Conservation (phyloP, 2,113 vertebrate genomes). For the Triplophysa rosa region DNA sequence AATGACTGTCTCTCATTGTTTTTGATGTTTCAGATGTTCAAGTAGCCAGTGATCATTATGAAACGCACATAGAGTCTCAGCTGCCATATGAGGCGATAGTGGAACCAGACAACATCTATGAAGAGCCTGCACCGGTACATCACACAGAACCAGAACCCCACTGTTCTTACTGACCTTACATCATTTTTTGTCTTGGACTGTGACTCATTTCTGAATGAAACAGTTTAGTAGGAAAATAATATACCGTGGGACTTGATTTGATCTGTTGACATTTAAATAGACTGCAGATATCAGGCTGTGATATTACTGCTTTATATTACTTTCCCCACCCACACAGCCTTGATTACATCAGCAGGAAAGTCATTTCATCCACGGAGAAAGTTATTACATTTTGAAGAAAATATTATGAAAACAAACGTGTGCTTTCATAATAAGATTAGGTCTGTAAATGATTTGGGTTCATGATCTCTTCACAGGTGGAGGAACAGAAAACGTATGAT, state of each 20-base stretch:
- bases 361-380: neutral
- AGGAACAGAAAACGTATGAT: constrained; percentile 60
- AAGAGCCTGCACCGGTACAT: constrained; percentile 80
- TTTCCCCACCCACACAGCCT: neutral
- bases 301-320: too few species aligned
- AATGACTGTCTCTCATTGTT: neutral
- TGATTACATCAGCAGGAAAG: neutral
- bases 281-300: neutral
- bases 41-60: neutral
- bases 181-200: too few species aligned
- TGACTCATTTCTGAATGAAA: neutral
- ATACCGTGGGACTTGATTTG: neutral
- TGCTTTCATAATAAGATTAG: too few species aligned
- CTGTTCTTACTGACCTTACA: neutral
- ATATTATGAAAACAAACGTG: neutral
- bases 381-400: neutral
- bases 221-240: neutral
- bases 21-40: constrained; percentile 31
- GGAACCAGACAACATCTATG: constrained; percentile 65
- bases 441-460: neutral
- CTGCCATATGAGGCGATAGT: constrained; percentile 42
- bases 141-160: neutral
- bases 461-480: constrained; percentile 38
- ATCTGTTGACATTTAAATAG: neutral
- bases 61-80: neutral